These are phyloP conservation scores for Acanthosepion pharaonis DNA, from an alignment of 2,888 invertebrate species.

Conservation along the genomic window DNA sequence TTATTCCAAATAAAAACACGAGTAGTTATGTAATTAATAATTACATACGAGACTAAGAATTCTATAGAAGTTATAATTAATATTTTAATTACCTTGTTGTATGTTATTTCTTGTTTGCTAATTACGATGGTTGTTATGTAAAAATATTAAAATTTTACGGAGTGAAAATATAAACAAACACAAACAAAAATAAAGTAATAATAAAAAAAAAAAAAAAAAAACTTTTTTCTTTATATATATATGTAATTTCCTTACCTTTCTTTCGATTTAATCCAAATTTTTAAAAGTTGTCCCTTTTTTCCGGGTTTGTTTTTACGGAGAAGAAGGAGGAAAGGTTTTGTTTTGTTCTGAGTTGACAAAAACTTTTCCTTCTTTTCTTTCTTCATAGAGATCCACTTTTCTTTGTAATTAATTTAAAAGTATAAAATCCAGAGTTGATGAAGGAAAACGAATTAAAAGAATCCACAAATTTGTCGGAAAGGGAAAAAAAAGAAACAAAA, in stretches of 20 bases:
- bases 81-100: background rate
- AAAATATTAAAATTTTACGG: too few species aligned
- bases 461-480: background rate
- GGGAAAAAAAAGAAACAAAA: background rate
- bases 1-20: too few species aligned
- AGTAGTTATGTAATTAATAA: too few species aligned
- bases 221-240: too few species aligned
- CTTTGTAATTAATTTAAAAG: background rate
- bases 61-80: too few species aligned
- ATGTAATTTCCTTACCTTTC: background rate
- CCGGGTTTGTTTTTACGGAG: background rate
- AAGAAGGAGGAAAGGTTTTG: background rate
- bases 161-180: too few species aligned
- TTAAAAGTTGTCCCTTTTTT: background rate
- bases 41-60: too few species aligned
- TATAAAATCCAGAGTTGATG: background rate
- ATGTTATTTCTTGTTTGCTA: too few species aligned
- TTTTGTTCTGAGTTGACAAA: background rate
- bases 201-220: too few species aligned
- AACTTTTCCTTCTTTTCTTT: background rate
- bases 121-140: too few species aligned
- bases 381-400: constrained; percentile 13
- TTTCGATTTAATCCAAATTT: background rate
- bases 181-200: too few species aligned
- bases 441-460: background rate